Evolutionary conservation across 1,140 invertebrate genomes (phyloP), one percentile per base, ranked within the genome.

Genomic region (Drosophila repleta): DNA sequence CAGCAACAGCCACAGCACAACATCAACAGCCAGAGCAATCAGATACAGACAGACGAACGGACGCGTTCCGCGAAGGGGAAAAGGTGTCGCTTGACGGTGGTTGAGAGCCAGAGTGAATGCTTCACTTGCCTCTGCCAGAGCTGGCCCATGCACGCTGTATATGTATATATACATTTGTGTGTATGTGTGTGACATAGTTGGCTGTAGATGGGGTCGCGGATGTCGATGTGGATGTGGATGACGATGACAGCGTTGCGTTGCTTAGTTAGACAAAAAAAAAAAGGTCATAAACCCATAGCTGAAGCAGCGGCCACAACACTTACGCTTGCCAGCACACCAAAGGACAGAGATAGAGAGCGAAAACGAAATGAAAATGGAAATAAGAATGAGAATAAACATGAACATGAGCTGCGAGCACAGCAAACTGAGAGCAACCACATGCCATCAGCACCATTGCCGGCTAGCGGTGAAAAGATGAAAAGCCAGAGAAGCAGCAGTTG

Each of bases 401-500:
- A 55, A 41, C 15, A 75, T 66, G 81, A 69, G 67, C 65, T 79
- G 79, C 60, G 57, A 77, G 63, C 52, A 43, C 39, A 43, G 39
- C n/a, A 17, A 43, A 24, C 48, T 51, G 49, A 29, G 49, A 51
- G 57, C 32, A 65, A 43, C 18, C 49, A 69, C 43, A 57, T 66
- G 61, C 29, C 29, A 29, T 53, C 74, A 66, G 41, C 55, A 45
- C 52, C 58, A 57, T 37, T 24, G 24, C 45, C 24, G 74, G 73
- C 56, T 43, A 63, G 62, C 80, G 55, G 58, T 75, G 76, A 77
- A 82, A 76, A 87, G 83, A 87, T 87, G 83, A 87, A 88, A 83
- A 88, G 79, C 79, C 79, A 88, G 75, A 78, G 82, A 63, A 87
- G 76, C 75, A 75, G 37, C 57, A 73, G 70, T 64, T 61, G 41